Base-by-base conservation (phyloP, 2,888 invertebrate genomes). In the Drosophila ezoana region DNA sequence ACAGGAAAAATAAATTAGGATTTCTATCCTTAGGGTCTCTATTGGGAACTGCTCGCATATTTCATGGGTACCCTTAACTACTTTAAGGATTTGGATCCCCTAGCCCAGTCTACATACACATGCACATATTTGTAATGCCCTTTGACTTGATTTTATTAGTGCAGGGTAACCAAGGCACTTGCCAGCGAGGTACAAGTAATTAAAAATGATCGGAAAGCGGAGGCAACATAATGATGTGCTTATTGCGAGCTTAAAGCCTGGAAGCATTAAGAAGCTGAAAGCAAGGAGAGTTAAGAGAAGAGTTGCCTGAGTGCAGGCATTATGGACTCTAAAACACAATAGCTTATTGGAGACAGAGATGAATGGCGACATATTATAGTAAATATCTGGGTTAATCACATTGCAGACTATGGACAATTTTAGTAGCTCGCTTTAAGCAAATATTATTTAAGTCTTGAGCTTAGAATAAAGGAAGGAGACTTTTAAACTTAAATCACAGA, bases 141-240 rank as follows among this genome's bases (percentile, higher is more conserved):
- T 18, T 9, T 3, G 1, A 13, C 8, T 14, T 2, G 4, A 14
- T 23, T 10, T 8, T 4, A 4, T 18, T 14, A 14, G n/a, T 54
- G 28, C 16, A 56, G 51, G 56, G 37, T 56, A 51, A 38, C 16
- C 0, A 14, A 32, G 8, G 33, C 43, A 52, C 60, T 48, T 61
- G 52, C 45, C 52, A 59, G 49, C 54, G 57, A 68, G 79, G 76
- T 35, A 56, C 54, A 43, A 49, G 56, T 82, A 86, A 82, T 81
- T 76, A 82, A 82, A 79, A 81, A 79, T 72, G 65, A 81, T 79
- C 60, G 79, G 56, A 67, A 70, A 76, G 72, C 79, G 70, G 61
- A 63, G 56, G 47, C 72, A 65, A 37, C 67, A 76, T 81, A 81
- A 85, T 72, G 72, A 67, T 65, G 72, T 78, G 67, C 79, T 74